Evolutionary conservation across 2,888 invertebrate species (phyloP).

Genomic region (Drosophila lacicola): DNA sequence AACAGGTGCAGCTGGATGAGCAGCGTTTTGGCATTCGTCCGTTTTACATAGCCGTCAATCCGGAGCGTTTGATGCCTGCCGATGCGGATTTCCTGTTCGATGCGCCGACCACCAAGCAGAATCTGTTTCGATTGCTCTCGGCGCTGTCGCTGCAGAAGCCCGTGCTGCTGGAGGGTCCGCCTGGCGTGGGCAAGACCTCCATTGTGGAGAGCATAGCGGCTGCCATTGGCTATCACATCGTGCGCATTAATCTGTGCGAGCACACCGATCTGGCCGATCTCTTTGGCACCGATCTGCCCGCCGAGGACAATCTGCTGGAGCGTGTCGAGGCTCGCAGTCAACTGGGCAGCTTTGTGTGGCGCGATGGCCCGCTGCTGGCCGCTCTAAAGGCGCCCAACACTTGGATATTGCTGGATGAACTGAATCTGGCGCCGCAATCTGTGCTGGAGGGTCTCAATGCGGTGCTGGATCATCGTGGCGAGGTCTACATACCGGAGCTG

Average conservation of each 20-base stretch:
- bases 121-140: constrained; percentile 93
- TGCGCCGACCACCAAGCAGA: constrained; percentile 92
- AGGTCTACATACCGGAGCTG: constrained; percentile 97
- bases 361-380: constrained; percentile 97
- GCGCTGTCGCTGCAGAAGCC: constrained; percentile 96
- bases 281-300: constrained; percentile 98
- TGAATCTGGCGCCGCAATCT: constrained; percentile 99
- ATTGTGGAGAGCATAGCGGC: constrained; percentile 95
- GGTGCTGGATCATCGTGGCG: constrained; percentile 98
- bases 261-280: constrained; percentile 99
- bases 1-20: constrained; percentile 54
- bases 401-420: constrained; percentile 98
- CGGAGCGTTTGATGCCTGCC: constrained; percentile 36
- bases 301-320: constrained; percentile 89
- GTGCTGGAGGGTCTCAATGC: constrained; percentile 99
- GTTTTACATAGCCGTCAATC: constrained; percentile 87
- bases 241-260: constrained; percentile 98
- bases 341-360: constrained; percentile 95
- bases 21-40: constrained; percentile 90
- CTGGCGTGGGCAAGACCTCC: constrained; percentile 99
- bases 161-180: constrained; percentile 97
- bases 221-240: constrained; percentile 92
- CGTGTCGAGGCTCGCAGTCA: constrained; percentile 49
- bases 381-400: constrained; percentile 94
- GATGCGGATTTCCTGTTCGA: constrained; percentile 88